Percentiles rank a stretch among this genome's conserved stretches.
phyloP scores from a whole-genome alignment of 1,140 invertebrate genomes.

The Phymastichus coffea region DNA sequence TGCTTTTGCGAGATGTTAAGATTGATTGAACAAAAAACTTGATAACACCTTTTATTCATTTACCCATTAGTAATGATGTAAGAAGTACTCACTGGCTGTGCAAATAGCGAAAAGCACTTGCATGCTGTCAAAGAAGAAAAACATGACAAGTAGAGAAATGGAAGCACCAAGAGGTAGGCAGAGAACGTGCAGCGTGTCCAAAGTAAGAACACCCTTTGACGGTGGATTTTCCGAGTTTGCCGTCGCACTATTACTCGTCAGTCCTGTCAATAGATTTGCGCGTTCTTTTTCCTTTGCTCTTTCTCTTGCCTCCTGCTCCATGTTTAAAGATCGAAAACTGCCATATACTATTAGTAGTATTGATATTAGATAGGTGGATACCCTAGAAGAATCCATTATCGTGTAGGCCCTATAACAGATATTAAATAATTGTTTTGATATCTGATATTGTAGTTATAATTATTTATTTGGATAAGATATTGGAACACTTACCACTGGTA shows the following conservation, averaged over 20 bases:
- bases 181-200: conserved; percentile 95
- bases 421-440: conserved; percentile 5
- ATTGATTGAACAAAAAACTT: no score
- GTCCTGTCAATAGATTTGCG: conserved; percentile 60
- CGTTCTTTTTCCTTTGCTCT: conserved; percentile 77
- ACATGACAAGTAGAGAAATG: conserved; percentile 94
- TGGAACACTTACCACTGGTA: conserved; percentile 53
- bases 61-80: no score
- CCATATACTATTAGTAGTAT: conserved; percentile 97
- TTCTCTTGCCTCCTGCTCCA: conserved; percentile 90
- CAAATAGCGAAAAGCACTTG: conserved; percentile 96
- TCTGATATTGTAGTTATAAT: conserved; percentile 11
- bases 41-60: no score
- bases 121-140: conserved; percentile 99
- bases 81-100: conserved; percentile 91
- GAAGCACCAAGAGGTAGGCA: conserved; percentile 95
- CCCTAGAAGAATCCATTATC: conserved; percentile 93
- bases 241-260: conserved; percentile 42
- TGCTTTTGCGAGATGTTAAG: no score
- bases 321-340: conserved; percentile 88
- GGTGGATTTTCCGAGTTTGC: conserved; percentile 41
- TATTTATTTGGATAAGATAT: conserved; percentile 5
- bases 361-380: conserved; percentile 96
- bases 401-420: conserved; percentile 75
- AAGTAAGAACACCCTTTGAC: conserved; percentile 80